Conservation (phyloP, 2,797 vertebrate species). For the Fratercula arctica region DNA sequence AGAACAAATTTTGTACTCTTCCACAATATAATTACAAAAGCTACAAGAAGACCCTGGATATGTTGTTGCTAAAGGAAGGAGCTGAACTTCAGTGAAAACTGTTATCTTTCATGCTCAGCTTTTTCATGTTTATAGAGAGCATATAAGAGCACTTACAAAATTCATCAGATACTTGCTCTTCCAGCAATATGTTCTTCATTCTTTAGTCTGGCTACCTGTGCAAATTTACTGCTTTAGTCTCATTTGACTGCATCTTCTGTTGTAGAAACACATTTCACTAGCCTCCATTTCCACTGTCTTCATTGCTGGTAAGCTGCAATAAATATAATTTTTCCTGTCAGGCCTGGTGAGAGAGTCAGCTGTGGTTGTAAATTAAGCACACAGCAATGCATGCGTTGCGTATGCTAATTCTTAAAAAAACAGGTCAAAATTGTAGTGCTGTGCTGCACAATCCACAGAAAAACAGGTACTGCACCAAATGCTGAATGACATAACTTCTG, state of each 20-base stretch:
- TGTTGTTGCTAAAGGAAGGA: not conserved
- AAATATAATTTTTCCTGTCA: not conserved
- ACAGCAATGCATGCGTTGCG: not conserved
- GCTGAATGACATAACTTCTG: not conserved
- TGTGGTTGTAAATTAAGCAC: not conserved
- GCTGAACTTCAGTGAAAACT: not conserved
- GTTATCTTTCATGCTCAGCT: not conserved
- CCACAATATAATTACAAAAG: not conserved
- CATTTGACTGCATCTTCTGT: not conserved
- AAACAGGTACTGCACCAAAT: not conserved
- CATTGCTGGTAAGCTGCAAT: not conserved
- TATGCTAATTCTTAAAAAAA: not conserved
- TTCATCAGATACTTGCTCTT: not conserved
- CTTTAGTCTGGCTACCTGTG: not conserved
- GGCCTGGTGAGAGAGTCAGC: not conserved
- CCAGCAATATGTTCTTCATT: not conserved
- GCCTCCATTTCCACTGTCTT: not conserved
- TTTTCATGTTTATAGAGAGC: not conserved
- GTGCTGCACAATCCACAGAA: not conserved
- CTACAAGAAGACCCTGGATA: not conserved
- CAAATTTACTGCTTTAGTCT: not conserved
- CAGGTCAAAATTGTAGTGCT: not conserved
- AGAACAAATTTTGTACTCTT: not conserved
- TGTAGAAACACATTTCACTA: not conserved
- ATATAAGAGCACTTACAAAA: not conserved